Conservation (phyloP, 2,113 vertebrate genomes). For the Pongo pygmaeus region DNA sequence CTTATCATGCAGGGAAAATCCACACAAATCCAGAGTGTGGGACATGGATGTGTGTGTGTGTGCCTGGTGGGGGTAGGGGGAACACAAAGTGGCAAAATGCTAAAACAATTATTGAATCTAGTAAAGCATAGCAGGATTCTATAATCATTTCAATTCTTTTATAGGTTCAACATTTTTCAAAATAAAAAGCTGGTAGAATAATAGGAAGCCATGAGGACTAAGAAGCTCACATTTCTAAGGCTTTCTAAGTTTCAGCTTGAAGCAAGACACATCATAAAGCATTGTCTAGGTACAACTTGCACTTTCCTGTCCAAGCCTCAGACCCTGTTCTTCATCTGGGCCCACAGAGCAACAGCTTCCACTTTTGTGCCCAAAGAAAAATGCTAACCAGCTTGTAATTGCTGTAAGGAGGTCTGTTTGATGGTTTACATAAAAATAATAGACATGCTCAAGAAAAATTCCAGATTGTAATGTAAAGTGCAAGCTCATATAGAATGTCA, state of each 20-base stretch:
- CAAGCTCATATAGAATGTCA: neutral
- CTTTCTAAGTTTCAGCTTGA: neutral
- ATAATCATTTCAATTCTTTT: neutral
- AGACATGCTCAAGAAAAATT: neutral
- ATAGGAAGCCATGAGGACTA: too few relatives aligned
- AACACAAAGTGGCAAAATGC: neutral
- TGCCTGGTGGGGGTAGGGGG: accelerated
- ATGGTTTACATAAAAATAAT: neutral
- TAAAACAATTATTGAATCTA: neutral
- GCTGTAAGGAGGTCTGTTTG: neutral
- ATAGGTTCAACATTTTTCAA: neutral
- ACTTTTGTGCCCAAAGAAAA: neutral
- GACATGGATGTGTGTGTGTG: neutral
- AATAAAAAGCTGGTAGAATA: neutral
- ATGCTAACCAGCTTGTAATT: neutral
- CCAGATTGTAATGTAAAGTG: neutral
- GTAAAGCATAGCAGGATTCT: neutral
- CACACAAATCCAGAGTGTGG: neutral
- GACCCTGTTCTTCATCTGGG: neutral
- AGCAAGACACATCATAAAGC: neutral
- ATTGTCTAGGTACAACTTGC: neutral
- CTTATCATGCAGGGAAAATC: neutral
- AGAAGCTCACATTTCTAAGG: neutral
- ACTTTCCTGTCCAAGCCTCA: neutral
- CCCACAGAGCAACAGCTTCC: neutral